phyloP scores from a whole-genome alignment of 2,113 vertebrate genomes.

The Psilopsiagon aymara region DNA sequence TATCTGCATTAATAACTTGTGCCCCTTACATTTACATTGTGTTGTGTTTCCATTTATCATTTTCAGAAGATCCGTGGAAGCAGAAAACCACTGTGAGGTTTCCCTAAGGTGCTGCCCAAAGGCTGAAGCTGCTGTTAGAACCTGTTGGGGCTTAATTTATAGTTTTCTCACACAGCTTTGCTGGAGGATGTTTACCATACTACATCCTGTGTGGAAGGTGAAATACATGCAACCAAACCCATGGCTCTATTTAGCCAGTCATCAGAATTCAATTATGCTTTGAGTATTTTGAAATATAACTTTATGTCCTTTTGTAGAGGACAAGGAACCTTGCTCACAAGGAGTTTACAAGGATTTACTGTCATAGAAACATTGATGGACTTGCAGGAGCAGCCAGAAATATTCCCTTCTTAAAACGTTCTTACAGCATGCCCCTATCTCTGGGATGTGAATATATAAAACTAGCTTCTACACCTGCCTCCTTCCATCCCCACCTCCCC shows the following conservation, averaged over 20 bases:
- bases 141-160: neutral
- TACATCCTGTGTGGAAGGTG: neutral
- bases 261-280: neutral
- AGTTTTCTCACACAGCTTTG: neutral
- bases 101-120: neutral
- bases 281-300: neutral
- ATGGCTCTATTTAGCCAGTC: neutral
- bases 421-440: neutral
- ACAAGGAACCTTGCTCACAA: neutral
- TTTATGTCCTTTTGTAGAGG: neutral
- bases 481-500: fast-evolving
- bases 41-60: neutral
- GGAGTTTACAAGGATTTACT: neutral
- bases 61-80: neutral
- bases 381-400: neutral
- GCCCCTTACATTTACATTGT: neutral
- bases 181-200: neutral
- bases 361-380: neutral
- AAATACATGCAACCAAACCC: neutral
- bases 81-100: neutral
- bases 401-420: neutral
- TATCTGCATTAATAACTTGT: neutral
- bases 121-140: neutral
- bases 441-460: neutral
- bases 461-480: neutral